These are phyloP conservation scores for Alligator sinensis DNA, from an alignment of 2,113 vertebrate species.

Conservation along the genomic window DNA sequence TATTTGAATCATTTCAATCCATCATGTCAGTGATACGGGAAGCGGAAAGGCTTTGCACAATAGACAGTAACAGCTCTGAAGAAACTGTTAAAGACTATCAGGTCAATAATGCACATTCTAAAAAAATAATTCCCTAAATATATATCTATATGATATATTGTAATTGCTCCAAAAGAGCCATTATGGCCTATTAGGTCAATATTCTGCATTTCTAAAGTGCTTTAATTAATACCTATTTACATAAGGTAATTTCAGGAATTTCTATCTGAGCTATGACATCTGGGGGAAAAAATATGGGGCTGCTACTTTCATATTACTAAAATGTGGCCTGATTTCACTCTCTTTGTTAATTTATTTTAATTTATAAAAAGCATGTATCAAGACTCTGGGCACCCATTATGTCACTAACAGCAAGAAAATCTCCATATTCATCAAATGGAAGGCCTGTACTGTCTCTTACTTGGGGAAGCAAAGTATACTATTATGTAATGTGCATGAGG, in stretches of 20 bases:
- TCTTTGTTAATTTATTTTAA: background rate
- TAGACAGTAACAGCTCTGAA: background rate
- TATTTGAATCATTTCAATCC: background rate
- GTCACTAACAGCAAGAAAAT: background rate
- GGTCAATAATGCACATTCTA: slow-evolving; percentile 18
- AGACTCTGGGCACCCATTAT: background rate
- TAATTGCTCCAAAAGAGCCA: slow-evolving; percentile 63
- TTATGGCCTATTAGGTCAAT: slow-evolving; percentile 65
- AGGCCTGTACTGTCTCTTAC: background rate
- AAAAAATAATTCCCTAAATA: slow-evolving; percentile 3
- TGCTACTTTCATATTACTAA: background rate
- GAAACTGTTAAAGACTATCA: background rate
- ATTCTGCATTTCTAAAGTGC: slow-evolving; percentile 65
- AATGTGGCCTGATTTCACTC: background rate
- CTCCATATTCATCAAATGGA: background rate
- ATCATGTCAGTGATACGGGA: background rate
- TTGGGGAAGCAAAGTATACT: background rate
- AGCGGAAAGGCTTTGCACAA: slow-evolving; percentile 2
- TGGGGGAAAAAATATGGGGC: background rate
- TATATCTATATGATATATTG: slow-evolving; percentile 50
- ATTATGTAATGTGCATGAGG: background rate
- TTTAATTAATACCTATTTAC: slow-evolving; percentile 78
- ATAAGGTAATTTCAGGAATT: slow-evolving; percentile 56
- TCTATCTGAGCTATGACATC: background rate
- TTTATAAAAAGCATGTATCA: background rate